These are phyloP conservation scores for Acanthacorydalis orientalis DNA, from an alignment of 2,888 invertebrate species.

Conservation along the genomic window DNA sequence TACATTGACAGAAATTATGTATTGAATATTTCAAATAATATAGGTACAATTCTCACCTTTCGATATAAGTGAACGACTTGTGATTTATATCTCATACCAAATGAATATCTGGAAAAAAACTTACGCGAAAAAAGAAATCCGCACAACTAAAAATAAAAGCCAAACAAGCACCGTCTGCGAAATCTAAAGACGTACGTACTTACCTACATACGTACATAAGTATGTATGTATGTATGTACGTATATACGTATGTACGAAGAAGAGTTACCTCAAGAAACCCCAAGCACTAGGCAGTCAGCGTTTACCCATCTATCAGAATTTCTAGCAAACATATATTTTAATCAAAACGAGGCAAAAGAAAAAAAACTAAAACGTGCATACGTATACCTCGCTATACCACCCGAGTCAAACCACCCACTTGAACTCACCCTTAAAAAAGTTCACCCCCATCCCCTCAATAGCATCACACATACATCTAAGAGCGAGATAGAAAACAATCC, in stretches of 20 bases:
- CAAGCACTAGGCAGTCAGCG: no score
- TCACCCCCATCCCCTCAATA: not conserved
- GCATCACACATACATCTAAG: conserved; percentile 1
- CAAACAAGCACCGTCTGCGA: not conserved
- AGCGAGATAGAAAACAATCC: conserved; percentile 4
- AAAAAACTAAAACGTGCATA: not conserved
- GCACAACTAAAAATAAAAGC: no score
- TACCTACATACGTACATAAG: not conserved
- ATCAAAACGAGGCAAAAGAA: not conserved
- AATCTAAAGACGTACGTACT: not conserved
- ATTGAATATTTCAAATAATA: no score
- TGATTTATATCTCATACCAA: no score
- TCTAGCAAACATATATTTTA: not conserved
- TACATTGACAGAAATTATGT: no score
- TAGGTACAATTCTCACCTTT: no score
- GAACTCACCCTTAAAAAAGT: not conserved
- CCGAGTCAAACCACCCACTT: not conserved
- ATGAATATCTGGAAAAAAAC: no score
- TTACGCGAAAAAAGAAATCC: no score
- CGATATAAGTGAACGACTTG: no score
- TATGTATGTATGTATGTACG: not conserved
- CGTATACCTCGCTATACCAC: not conserved
- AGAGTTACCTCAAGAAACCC: not conserved
- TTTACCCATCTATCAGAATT: not conserved
- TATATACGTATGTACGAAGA: not conserved